Evolutionary conservation across 2,113 vertebrate genomes (phyloP).

Genomic region (Myotis lucifugus): DNA sequence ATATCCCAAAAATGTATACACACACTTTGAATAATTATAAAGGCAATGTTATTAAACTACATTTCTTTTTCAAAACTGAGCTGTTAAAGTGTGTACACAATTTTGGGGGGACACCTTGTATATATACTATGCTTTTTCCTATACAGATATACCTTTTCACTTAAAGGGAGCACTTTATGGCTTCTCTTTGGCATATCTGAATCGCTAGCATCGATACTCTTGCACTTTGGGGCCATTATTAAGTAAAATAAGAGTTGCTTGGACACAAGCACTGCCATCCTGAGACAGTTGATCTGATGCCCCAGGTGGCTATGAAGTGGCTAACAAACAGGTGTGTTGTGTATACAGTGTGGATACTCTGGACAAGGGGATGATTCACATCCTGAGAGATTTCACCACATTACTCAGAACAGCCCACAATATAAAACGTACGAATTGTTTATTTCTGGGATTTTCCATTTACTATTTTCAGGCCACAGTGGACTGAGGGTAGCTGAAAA

Average conservation of each 20-base stretch:
- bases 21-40: no score
- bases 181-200: neutral
- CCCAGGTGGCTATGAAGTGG: neutral
- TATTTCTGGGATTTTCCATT: neutral
- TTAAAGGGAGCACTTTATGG: neutral
- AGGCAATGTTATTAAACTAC: no score
- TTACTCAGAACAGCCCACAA: neutral
- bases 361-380: neutral
- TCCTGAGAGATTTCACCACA: neutral
- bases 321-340: neutral
- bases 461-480: neutral
- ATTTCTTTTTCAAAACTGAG: no score
- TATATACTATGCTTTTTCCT: neutral
- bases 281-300: neutral
- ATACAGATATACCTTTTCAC: neutral
- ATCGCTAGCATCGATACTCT: neutral
- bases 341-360: neutral
- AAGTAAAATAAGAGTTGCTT: neutral
- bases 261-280: no score
- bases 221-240: neutral
- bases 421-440: neutral
- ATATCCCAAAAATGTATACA: no score
- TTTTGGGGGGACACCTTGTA: no score
- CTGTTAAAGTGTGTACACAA: no score
- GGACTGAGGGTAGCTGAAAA: neutral